A percentile compares a stretch with the other conserved stretches of the same genome.
phyloP scores from a whole-genome alignment of 2,113 vertebrate species.

The Podocnemis expansa region DNA sequence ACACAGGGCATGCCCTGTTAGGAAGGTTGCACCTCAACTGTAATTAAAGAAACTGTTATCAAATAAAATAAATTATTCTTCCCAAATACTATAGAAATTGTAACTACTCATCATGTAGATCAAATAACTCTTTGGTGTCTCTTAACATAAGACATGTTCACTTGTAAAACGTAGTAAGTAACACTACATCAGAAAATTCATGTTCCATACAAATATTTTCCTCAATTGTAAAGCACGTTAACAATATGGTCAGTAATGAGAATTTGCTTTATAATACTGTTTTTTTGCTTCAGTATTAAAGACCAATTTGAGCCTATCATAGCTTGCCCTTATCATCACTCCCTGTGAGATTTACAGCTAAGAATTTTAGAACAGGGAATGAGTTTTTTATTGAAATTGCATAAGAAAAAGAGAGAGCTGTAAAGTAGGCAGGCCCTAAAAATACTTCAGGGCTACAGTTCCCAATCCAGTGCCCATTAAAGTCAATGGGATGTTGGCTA shows the following conservation, averaged over 20 bases:
- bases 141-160: not conserved
- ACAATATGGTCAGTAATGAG: not conserved
- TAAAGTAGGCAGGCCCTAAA: not conserved
- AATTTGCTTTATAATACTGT: not conserved
- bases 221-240: not conserved
- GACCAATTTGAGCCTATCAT: not conserved
- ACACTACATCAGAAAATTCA: not conserved
- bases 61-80: not conserved
- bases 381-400: not conserved
- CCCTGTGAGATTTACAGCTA: not conserved
- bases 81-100: not conserved
- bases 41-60: conserved; percentile 31
- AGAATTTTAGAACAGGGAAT: not conserved
- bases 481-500: not conserved
- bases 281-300: conserved; percentile 1
- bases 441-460: not conserved
- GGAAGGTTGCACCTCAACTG: not conserved
- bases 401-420: not conserved
- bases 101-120: not conserved
- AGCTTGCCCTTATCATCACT: not conserved
- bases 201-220: not conserved
- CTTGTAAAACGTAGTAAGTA: not conserved
- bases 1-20: not conserved
- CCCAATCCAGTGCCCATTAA: not conserved
- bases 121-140: not conserved